These are phyloP conservation scores for Drosophila pseudotalamancana DNA, from an alignment of 2,888 invertebrate genomes.

Conservation along the genomic window DNA sequence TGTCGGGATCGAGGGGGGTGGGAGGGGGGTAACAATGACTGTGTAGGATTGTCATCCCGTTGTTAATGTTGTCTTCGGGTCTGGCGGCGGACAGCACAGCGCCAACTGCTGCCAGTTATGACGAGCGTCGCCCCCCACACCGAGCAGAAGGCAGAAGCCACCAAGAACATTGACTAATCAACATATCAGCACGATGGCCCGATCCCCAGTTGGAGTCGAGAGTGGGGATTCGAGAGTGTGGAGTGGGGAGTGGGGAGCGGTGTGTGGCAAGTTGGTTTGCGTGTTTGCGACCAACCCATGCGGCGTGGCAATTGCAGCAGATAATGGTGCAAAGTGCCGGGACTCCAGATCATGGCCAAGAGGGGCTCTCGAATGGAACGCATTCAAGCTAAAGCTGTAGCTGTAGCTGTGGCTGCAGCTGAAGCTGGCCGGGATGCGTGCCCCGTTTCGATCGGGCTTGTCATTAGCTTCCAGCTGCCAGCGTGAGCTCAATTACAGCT, in stretches of 20 bases:
- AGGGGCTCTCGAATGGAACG: constrained; percentile 28
- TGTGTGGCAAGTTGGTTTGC: constrained; percentile 28
- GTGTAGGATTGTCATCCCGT: constrained; percentile 56
- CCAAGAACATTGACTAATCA: constrained; percentile 68
- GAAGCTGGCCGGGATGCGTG: constrained; percentile 51
- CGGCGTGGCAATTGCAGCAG: constrained; percentile 70
- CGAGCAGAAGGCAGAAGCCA: constrained; percentile 21
- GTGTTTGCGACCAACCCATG: constrained; percentile 63
- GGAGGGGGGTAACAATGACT: not conserved
- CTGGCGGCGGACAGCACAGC: constrained; percentile 32
- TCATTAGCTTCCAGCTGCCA: constrained; percentile 74
- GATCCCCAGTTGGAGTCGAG: constrained; percentile 2
- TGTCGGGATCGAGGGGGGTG: not conserved
- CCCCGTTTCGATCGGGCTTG: constrained; percentile 68
- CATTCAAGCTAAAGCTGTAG: constrained; percentile 25
- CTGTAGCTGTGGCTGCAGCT: constrained; percentile 12
- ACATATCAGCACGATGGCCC: constrained; percentile 71
- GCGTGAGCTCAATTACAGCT: constrained; percentile 61
- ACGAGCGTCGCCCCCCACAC: constrained; percentile 41
- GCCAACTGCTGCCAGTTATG: constrained; percentile 55
- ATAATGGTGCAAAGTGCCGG: constrained; percentile 74
- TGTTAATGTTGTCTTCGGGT: constrained; percentile 59
- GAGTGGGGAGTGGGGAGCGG: constrained; percentile 8
- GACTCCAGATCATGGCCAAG: constrained; percentile 37
- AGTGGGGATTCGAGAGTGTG: not conserved